Percentiles rank a stretch among this genome's conserved stretches.
These are phyloP conservation scores for Lasiurus cinereus DNA, from an alignment of 2,113 vertebrate genomes.

Conservation along the genomic window DNA sequence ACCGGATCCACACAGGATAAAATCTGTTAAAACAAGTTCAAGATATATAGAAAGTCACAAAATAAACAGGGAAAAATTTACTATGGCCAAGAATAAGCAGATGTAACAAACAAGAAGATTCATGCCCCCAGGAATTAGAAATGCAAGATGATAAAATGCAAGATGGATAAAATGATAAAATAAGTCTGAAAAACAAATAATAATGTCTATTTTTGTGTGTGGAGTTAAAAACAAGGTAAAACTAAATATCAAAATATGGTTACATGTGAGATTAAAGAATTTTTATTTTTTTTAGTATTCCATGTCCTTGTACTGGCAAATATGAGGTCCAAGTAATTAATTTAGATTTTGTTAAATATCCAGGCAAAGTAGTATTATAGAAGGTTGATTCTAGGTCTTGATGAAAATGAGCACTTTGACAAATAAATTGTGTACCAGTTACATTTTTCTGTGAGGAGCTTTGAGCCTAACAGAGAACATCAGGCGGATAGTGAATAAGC, in stretches of 20 bases:
- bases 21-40: neutral
- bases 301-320: neutral
- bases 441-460: neutral
- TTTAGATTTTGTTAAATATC: slow-evolving; percentile 21
- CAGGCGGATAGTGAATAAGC: neutral
- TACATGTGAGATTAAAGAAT: neutral
- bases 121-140: neutral
- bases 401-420: neutral
- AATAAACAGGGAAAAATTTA: neutral
- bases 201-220: neutral
- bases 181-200: neutral
- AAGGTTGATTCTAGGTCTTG: neutral
- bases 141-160: neutral
- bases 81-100: neutral
- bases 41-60: neutral
- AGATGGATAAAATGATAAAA: neutral
- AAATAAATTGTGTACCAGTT: neutral
- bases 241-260: neutral
- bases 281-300: neutral
- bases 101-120: neutral
- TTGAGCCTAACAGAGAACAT: neutral
- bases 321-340: neutral
- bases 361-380: neutral
- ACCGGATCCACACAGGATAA: neutral
- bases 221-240: slow-evolving; percentile 23